Base-by-base conservation (phyloP, 92 coral and sea anemone genomes). In the Epizoanthus scotinus region DNA sequence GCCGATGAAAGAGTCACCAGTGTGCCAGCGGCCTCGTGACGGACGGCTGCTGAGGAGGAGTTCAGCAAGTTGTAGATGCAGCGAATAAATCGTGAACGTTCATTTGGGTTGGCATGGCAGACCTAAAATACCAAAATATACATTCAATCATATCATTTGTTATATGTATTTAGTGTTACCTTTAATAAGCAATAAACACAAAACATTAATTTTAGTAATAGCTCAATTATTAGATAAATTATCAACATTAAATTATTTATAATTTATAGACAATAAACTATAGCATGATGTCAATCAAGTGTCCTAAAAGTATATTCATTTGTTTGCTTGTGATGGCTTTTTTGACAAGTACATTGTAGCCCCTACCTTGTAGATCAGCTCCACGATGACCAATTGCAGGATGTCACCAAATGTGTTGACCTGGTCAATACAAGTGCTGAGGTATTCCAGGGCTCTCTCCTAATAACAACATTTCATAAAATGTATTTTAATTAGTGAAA, bases 31-130 rank as follows among this genome's bases (percentile, higher is more conserved):
- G 99, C 99, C 84, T 96, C 99, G 79, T 96, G 94, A 2, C 99
- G 89, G 0, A 96, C 99, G n/a, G 99, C 99, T 22, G 99, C 93
- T 0, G 99, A 96, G 6, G 99, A 93, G 0, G 99, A 96, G 80
- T 96, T 96, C 73, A 96, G 67, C 83, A 96, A 79, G 87, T 96
- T 96, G 87, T 96, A 96, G 85, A 96, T 93, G 78, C 99, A 93
- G 55, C 99, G 90, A 77, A 96, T 96, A 42, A 96, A 96, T 24
- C 99, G 90, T 2, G 99, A 87, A 20, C 99, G 93, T 60, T 96
- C 99, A 40, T 97, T 93, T 44, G 99, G 99, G 82, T 96, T 96
- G 85, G 99, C 99, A 82, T 94, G 99, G 55, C 99, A 96, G 74
- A 96, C 99, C 99, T 94, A 68, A n/a, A 82, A 42, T 12, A 27